These are phyloP conservation scores for Merluccius polli DNA, from an alignment of 2,797 vertebrate species.

Conservation along the genomic window DNA sequence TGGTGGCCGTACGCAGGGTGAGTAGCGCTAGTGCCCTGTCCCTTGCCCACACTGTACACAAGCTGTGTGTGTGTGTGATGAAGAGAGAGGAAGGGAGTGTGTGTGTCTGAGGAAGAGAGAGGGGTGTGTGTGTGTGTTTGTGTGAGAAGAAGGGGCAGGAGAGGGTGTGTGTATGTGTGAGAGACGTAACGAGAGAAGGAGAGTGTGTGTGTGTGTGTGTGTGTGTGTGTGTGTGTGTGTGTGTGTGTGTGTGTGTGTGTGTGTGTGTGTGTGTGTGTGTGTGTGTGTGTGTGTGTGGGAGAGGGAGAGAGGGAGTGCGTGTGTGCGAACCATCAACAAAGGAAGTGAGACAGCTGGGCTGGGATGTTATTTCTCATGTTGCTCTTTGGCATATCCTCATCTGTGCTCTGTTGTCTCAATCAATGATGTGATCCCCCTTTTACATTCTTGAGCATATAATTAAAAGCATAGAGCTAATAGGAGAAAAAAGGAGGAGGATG, in stretches of 20 bases:
- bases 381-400: background rate
- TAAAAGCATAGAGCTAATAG: constrained; percentile 14
- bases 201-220: background rate
- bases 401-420: background rate
- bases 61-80: background rate
- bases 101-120: too few species aligned
- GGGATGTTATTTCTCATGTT: constrained; percentile 2
- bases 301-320: too few species aligned
- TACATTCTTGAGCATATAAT: background rate
- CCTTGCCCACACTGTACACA: background rate
- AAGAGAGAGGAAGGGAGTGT: too few species aligned
- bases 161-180: background rate
- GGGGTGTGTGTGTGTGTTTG: background rate
- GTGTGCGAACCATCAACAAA: background rate
- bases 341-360: background rate
- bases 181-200: background rate
- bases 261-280: background rate
- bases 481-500: background rate
- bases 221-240: constrained; percentile 3
- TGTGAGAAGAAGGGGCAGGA: background rate
- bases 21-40: constrained; percentile 50
- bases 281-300: background rate
- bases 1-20: constrained; percentile 97
- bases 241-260: background rate
- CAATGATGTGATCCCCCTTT: background rate